Evolutionary conservation across 2,113 vertebrate genomes (phyloP).

Genomic region (Vidua chalybeata): DNA sequence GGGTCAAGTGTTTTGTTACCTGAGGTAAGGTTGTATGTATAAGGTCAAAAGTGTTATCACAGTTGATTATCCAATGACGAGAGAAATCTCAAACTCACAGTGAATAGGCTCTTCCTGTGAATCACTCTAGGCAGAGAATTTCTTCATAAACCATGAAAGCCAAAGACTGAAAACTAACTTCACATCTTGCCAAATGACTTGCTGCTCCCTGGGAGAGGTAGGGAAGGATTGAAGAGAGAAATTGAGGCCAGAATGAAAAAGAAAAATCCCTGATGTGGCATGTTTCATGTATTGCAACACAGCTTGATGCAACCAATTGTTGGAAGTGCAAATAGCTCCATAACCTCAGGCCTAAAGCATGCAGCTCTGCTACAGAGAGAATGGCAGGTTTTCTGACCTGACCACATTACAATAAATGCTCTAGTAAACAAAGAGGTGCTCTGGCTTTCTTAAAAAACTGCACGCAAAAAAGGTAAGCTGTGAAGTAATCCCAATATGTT

Average conservation of each 20-base stretch:
- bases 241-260: neutral
- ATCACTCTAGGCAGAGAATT: neutral
- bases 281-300: conserved; percentile 22
- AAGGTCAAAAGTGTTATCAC: neutral
- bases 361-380: neutral
- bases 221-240: neutral
- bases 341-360: neutral
- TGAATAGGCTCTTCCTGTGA: neutral
- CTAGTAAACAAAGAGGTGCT: neutral
- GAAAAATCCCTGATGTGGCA: neutral
- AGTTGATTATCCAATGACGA: neutral
- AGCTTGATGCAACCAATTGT: neutral
- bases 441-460: neutral
- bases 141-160: neutral
- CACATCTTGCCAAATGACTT: neutral
- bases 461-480: neutral
- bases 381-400: neutral
- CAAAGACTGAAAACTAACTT: neutral
- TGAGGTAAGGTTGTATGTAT: neutral
- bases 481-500: neutral
- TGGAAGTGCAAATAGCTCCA: neutral
- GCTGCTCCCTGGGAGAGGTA: neutral
- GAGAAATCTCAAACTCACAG: neutral
- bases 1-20: neutral
- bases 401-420: neutral